Base-by-base conservation (phyloP, 2,888 invertebrate species). In the Thalpophila matura region DNA sequence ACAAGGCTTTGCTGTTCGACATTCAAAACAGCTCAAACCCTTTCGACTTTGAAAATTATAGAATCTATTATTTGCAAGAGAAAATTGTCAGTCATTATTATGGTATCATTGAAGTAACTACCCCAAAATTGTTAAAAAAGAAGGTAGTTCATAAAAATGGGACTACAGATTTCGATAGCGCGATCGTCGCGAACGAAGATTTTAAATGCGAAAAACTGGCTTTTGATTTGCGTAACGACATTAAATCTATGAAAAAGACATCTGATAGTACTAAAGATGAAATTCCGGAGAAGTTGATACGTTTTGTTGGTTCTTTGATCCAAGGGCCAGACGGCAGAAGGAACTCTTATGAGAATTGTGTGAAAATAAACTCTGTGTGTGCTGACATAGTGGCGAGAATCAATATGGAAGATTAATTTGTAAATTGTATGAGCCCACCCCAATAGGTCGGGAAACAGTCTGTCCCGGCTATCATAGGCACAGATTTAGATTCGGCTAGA, bases 121-220 rank as follows among this genome's bases (percentile, higher is more conserved):
- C 40, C 1, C 29, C 54, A 0, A 70, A 55, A 27, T 29, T n/a
- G n/a, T n/a, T 33, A 6, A 67, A 70, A 16, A 70, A 31, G 22
- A 67, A 63, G 12, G 2, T 67, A 0, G 63, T 67, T 1, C 14
- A 37, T 20, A 70, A 55, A 37, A 10, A 14, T 27, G 71, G 55
- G 0, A 16, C 16, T 1, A 29, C 22, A 1, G 18, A 70, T 33
- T 43, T 55, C 1, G 29, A 47, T 0, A 29, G 27, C 7, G 54
- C 45, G 4, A 18, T 55, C 0, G n/a, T 35, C 6, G 46, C 62
- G n/a, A 37, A 37, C 2, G 66, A 70, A n/a, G 35, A 37, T 6
- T 37, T 55, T 1, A 43, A 62, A 43, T 18, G 24, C 1, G 66
- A 67, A 4, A 70, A 55, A 22, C 1, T 62, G 1, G 66, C 66